A percentile compares a stretch with the other conserved stretches of the same genome.
phyloP scores from a whole-genome alignment of 2,113 vertebrate genomes.

The Solenodon paradoxus region DNA sequence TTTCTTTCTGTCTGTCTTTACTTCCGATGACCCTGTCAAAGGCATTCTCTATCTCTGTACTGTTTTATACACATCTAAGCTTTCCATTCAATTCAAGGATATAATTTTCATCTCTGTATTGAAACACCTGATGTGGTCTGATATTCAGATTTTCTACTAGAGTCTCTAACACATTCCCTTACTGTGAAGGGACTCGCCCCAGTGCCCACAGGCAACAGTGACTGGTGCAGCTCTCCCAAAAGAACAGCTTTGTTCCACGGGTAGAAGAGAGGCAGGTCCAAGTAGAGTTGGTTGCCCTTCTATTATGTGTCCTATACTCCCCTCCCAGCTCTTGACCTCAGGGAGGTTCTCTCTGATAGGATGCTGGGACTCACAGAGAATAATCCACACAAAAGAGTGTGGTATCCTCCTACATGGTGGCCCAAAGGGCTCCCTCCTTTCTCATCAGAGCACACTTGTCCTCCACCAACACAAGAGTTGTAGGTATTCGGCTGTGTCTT shows the following conservation, averaged over 20 bases:
- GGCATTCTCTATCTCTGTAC: neutral
- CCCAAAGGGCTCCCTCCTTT: neutral
- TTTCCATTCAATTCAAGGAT: neutral
- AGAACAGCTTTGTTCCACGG: neutral
- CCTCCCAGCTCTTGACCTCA: neutral
- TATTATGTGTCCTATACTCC: neutral
- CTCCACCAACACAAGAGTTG: neutral
- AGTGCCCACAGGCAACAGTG: neutral
- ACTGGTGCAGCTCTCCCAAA: neutral
- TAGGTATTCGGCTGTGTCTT: neutral
- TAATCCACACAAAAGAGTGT: neutral
- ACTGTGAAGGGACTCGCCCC: neutral
- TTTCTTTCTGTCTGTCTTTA: neutral
- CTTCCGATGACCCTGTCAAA: neutral
- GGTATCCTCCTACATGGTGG: neutral
- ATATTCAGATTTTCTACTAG: neutral
- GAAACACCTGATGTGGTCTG: neutral
- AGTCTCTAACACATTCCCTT: neutral
- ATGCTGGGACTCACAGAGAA: neutral
- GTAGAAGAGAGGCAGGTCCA: neutral
- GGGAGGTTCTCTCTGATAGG: neutral
- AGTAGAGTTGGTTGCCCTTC: neutral
- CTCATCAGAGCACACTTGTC: neutral
- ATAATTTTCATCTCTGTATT: neutral
- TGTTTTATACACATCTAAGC: neutral